Percentiles rank a stretch among this genome's conserved stretches.
Conservation (phyloP, 1,140 invertebrate genomes). For the Grapholita molesta region DNA sequence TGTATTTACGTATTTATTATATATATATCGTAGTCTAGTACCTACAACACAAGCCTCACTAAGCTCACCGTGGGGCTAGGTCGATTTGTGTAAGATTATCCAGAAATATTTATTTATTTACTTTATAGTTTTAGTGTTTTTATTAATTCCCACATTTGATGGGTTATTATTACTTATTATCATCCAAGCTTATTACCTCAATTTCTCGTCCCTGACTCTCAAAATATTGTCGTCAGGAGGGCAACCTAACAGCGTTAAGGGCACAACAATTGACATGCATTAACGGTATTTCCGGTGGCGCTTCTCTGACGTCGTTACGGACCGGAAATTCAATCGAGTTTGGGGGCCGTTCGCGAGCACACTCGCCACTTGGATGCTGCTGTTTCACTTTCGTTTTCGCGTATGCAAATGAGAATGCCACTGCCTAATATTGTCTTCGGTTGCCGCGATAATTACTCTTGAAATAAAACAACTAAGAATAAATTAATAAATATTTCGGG, state of each 20-base stretch:
- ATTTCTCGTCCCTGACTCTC: neutral
- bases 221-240: neutral
- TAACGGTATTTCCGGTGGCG: conserved; percentile 63
- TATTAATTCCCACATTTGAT: neutral
- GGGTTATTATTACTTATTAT: no score
- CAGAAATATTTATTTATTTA: no score
- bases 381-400: neutral
- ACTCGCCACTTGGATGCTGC: neutral
- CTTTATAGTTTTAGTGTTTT: no score
- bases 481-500: no score
- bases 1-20: no score
- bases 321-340: conserved; percentile 68
- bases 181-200: neutral
- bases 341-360: conserved; percentile 35
- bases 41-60: no score
- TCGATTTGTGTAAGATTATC: no score
- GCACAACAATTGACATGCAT: conserved; percentile 69
- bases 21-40: no score
- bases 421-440: no score
- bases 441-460: no score
- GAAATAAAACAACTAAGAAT: no score
- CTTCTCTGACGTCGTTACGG: conserved; percentile 54
- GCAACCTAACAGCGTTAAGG: conserved; percentile 48
- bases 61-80: no score
- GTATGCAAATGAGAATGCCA: neutral